Evolutionary conservation across 1,140 invertebrate species (phyloP), one percentile per base, ranked within the genome.

Genomic region (Trypoxylus dichotomus): DNA sequence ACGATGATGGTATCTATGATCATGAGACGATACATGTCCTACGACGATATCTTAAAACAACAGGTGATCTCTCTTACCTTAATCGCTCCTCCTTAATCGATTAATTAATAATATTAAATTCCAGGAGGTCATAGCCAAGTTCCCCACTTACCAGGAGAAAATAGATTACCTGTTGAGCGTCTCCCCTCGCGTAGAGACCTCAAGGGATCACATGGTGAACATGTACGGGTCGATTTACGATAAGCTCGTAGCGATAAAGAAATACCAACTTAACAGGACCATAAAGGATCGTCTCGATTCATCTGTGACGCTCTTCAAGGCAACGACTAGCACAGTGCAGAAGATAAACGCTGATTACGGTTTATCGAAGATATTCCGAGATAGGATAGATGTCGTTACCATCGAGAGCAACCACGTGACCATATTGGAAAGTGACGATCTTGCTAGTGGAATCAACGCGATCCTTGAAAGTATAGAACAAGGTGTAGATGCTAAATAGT

Each of bases 331-430:
- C 79, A 92, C 93, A 0, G 89, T 87, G 1, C 72, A 90, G 1
- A 81, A 88, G 37, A 83, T 87, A 1, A 79, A 88, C 8, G 87
- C 91, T 37, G 91, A 93, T 82, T 94, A 94, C 83, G 90, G 90
- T 41, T 84, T 94, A 0, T 87, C 89, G 0, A 87, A 89, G 79
- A 84, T 88, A 76, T 88, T 88, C 5, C 86, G 88, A 41, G 83
- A 85, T 1, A 85, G 86, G 3, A 87, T 91, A 0, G 86, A 86
- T 1, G 85, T 91, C 0, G 88, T 89, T 77, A 88, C 88, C 54
- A 86, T 92, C 42, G 91, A 92, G 81, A 93, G 93, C 15, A 93
- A 93, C 84, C 93, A 95, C 81, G 83, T 89, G 0, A 90, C 89
- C 11, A 93, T 95, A 81, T 82, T 94, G 77, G 90, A 93, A 24